phyloP scores from a whole-genome alignment of 2,113 vertebrate species.

The Sitta europaea region DNA sequence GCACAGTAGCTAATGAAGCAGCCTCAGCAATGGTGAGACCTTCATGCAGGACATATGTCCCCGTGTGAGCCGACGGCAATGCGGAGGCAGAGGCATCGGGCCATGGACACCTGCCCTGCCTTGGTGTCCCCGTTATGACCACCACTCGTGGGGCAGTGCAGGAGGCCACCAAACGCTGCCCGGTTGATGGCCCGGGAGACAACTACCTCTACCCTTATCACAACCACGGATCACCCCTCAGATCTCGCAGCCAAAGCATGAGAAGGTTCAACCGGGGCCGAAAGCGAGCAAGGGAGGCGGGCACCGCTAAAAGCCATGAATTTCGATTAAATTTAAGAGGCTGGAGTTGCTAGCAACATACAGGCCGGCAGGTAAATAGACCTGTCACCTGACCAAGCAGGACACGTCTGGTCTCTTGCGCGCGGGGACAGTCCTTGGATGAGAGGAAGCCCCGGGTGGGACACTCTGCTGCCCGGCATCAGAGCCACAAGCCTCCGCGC shows the following conservation, averaged over 20 bases:
- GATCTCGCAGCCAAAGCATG: neutral
- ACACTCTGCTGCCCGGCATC: fast-evolving
- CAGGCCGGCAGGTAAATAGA: neutral
- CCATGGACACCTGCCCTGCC: neutral
- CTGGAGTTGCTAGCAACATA: neutral
- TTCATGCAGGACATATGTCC: neutral
- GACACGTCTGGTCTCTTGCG: neutral
- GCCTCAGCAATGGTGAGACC: neutral
- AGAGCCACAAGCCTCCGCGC: neutral
- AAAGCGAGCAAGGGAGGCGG: neutral
- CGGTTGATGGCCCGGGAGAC: fast-evolving
- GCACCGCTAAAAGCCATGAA: neutral
- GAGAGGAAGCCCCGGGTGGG: neutral
- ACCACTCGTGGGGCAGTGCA: fast-evolving
- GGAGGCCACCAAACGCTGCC: neutral
- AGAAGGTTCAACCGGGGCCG: neutral
- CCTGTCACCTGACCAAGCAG: neutral
- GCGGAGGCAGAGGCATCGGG: neutral
- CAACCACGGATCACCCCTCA: neutral
- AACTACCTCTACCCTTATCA: neutral
- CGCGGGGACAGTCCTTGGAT: neutral
- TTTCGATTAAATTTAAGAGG: neutral
- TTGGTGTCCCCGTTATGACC: neutral
- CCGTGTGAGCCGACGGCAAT: fast-evolving
- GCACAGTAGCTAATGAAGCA: neutral